Conservation (phyloP, 2,797 vertebrate genomes). For the Gobionotothen gibberifrons region DNA sequence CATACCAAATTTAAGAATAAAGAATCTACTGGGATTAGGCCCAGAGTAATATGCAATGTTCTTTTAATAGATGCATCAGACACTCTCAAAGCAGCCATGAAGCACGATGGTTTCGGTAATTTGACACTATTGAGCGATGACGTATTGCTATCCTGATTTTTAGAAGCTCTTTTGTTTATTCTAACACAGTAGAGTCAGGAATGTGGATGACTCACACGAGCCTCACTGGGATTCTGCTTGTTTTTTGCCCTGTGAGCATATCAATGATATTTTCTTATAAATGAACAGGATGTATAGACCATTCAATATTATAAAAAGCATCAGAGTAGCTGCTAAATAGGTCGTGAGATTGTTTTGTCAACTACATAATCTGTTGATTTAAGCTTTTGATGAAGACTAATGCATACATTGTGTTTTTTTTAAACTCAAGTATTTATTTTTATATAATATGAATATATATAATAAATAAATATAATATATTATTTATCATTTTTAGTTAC, state of each 20-base stretch:
- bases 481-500: too few species aligned
- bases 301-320: too few species aligned
- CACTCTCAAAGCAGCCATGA: background rate
- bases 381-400: too few species aligned
- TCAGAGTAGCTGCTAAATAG: too few species aligned
- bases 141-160: background rate
- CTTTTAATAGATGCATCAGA: conserved; percentile 61
- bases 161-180: background rate
- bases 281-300: too few species aligned
- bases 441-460: too few species aligned
- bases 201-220: background rate
- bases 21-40: conserved; percentile 57
- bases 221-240: background rate
- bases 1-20: conserved; percentile 6
- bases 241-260: background rate
- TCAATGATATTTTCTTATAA: too few species aligned
- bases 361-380: too few species aligned
- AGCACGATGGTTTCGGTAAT: conserved; percentile 24
- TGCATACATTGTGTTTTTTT: too few species aligned
- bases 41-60: conserved; percentile 24
- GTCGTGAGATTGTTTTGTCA: too few species aligned
- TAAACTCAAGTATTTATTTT: too few species aligned
- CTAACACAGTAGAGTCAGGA: background rate
- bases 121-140: conserved; percentile 7
- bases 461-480: too few species aligned